Conservation (phyloP, 2,113 vertebrate genomes). For the Calonectris borealis region DNA sequence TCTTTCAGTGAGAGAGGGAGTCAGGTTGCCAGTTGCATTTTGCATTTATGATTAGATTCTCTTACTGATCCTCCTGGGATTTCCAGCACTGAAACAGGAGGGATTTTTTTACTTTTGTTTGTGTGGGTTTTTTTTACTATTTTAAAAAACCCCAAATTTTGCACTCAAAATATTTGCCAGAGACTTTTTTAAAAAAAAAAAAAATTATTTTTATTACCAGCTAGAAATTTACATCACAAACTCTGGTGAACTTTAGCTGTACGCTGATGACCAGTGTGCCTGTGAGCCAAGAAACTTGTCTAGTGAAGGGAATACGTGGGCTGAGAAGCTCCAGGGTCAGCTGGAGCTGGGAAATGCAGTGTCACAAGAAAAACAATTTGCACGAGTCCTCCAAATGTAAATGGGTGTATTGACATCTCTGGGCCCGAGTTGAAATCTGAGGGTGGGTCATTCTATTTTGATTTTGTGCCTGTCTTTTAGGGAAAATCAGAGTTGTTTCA, state of each 20-base stretch:
- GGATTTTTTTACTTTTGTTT: neutral
- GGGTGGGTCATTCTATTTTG: neutral
- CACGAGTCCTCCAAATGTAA: neutral
- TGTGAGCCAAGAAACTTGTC: neutral
- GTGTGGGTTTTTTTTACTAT: accelerated
- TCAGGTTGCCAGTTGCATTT: neutral
- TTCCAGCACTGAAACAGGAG: neutral
- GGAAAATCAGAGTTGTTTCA: neutral
- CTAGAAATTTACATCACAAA: neutral
- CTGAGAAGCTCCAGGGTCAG: slow-evolving; percentile 23
- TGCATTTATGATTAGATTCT: slow-evolving; percentile 5
- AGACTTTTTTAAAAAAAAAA: neutral
- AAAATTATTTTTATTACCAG: neutral
- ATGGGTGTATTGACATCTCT: neutral
- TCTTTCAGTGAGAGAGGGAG: neutral
- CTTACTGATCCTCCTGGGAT: neutral
- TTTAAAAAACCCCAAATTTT: neutral
- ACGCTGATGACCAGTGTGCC: neutral
- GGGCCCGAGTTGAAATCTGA: neutral
- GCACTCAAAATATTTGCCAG: neutral
- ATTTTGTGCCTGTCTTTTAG: neutral
- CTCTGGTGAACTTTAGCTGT: slow-evolving; percentile 2
- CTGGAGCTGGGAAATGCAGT: neutral
- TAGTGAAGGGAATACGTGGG: neutral
- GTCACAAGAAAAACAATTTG: slow-evolving; percentile 33